Evolutionary conservation across 2,888 invertebrate genomes (phyloP).

Genomic region (Fragum whitleyi): DNA sequence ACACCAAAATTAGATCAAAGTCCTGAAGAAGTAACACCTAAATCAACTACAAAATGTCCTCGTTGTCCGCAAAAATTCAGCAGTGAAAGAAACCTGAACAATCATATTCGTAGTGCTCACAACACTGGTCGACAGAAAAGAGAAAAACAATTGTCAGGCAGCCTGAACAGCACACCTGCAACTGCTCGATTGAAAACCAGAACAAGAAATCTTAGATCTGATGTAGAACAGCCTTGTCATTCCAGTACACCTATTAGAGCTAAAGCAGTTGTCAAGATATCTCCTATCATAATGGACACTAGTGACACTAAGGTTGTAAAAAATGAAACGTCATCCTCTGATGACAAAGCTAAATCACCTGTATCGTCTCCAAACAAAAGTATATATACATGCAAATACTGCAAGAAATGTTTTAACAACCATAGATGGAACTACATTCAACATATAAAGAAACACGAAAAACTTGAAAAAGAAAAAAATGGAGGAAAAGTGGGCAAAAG

Average conservation of each 20-base stretch:
- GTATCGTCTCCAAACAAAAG: neutral
- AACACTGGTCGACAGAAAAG: conserved; percentile 18
- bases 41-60: conserved; percentile 27
- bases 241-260: conserved; percentile 47
- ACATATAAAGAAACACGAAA: conserved; percentile 26
- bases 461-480: conserved; percentile 9
- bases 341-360: neutral
- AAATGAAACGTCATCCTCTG: neutral
- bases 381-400: neutral
- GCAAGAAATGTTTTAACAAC: neutral
- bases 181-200: conserved; percentile 25
- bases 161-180: neutral
- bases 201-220: conserved; percentile 20
- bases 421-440: conserved; percentile 31
- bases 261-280: conserved; percentile 41
- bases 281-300: conserved; percentile 44
- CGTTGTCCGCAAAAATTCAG: conserved; percentile 39
- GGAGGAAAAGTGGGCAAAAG: neutral
- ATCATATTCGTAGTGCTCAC: conserved; percentile 42
- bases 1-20: neutral
- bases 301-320: conserved; percentile 1
- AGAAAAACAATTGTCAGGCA: neutral
- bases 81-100: conserved; percentile 35
- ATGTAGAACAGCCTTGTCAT: conserved; percentile 31
- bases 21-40: neutral